Evolutionary conservation across 2,888 invertebrate genomes (phyloP), one percentile per base, ranked within the genome.

Genomic region (Esperia sulphurella): DNA sequence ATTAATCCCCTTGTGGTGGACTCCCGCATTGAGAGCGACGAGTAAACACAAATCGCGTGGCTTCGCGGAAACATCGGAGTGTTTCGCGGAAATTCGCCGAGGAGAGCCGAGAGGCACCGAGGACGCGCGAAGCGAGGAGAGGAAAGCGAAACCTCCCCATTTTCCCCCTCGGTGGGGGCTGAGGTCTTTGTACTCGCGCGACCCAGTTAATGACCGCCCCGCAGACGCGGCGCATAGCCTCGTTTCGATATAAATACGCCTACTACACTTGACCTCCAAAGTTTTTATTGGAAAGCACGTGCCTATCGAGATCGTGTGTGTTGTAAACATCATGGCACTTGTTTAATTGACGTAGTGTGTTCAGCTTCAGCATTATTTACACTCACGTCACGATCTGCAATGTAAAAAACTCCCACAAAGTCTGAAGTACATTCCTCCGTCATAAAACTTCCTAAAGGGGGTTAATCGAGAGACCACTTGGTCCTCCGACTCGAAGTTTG

Each of bases 201-300:
- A 89, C 88, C 88, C 82, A 89, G 87, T 87, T 89, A 88, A 88
- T 88, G 88, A 87, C 87, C 87, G 83, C 83, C 86, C 73, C 80
- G 79, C 75, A 83, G 83, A 79, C 82, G 77, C 79, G 76, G 79
- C 79, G 69, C 72, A 79, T 80, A 84, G 83, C 82, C 87, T 83
- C 83, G 85, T 76, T 77, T 67, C 78, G 84, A 85, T 86, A 89
- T 88, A 89, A 87, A 88, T 87, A 86, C 86, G 83, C 87, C 86
- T 84, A 86, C 87, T 88, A 88, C 88, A 88, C 88, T 89, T 89
- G 88, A 89, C 88, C 88, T 88, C 87, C 79, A 88, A 88, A 87
- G 83, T 87, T 89, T 88, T 88, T 88, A 87, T 88, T 86, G 83
- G 79, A 85, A 84, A 84, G 74, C 87, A 87, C 84, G 86, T 84